These are phyloP conservation scores for Rhynchopsitta pachyrhyncha DNA, from an alignment of 2,113 vertebrate species.

Conservation along the genomic window DNA sequence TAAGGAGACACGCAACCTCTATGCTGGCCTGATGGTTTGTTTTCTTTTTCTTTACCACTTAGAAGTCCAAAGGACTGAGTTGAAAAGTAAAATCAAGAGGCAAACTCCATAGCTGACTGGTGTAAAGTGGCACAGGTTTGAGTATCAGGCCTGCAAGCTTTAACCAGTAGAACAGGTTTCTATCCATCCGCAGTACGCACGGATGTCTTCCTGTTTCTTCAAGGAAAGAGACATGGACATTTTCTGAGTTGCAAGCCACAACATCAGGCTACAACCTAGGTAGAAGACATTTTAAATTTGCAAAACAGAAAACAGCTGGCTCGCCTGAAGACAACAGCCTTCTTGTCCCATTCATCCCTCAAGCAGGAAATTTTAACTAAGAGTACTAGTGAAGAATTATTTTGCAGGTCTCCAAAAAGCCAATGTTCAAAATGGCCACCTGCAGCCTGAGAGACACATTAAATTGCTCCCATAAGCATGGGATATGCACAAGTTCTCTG, in stretches of 20 bases:
- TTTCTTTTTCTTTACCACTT: neutral
- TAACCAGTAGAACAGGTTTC: neutral
- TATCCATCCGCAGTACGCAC: rapidly evolving
- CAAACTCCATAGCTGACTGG: neutral
- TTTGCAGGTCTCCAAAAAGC: neutral
- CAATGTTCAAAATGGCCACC: neutral
- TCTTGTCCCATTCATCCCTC: neutral
- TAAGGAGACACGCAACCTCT: neutral
- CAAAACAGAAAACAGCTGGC: neutral
- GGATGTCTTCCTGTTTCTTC: neutral
- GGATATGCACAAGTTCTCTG: neutral
- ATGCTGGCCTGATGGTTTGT: neutral
- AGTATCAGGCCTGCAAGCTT: neutral
- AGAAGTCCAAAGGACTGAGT: neutral
- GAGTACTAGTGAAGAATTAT: neutral
- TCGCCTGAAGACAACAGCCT: neutral
- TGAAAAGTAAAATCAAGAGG: neutral
- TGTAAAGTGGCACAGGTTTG: neutral
- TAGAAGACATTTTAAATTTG: neutral
- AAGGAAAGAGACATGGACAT: neutral
- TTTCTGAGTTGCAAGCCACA: neutral
- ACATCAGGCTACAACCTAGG: neutral
- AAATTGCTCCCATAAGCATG: neutral
- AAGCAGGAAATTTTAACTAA: neutral
- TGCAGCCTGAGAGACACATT: neutral